These are phyloP conservation scores for Sterna hirundo DNA, from an alignment of 2,113 vertebrate species.

Conservation along the genomic window DNA sequence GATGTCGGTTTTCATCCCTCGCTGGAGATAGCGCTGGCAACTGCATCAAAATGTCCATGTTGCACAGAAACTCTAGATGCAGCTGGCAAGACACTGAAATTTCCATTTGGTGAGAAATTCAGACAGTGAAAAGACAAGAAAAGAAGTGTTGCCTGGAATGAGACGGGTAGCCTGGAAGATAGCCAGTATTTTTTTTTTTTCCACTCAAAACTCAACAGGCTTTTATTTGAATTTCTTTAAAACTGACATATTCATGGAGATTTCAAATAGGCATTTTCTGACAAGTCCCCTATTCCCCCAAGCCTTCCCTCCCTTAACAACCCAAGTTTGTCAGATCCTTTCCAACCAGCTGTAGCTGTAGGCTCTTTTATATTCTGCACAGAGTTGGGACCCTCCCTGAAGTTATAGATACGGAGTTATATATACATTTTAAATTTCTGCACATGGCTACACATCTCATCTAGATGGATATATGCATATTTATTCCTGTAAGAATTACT, in stretches of 20 bases:
- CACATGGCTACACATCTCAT: slow-evolving; percentile 31
- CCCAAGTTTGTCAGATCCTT: not conserved
- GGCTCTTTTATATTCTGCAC: not conserved
- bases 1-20: not conserved
- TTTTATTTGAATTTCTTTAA: slow-evolving; percentile 51
- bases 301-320: not conserved
- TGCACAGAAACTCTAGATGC: not conserved
- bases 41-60: not conserved
- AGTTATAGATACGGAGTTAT: not conserved
- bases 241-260: slow-evolving; percentile 39
- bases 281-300: slow-evolving; percentile 23
- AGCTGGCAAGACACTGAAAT: slow-evolving; percentile 22
- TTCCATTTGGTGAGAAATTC: slow-evolving; percentile 41
- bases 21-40: not conserved
- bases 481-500: slow-evolving; percentile 26
- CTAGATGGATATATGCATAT: slow-evolving; percentile 43
- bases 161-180: slow-evolving; percentile 3
- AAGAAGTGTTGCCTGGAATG: slow-evolving; percentile 21
- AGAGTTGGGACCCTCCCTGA: not conserved
- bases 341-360: not conserved
- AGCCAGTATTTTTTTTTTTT: not conserved
- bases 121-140: slow-evolving; percentile 44
- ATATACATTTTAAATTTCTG: not conserved
- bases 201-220: slow-evolving; percentile 41
- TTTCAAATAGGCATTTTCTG: slow-evolving; percentile 44